phyloP scores from a whole-genome alignment of 1,140 invertebrate species.

The Pollicipes pollicipes region DNA sequence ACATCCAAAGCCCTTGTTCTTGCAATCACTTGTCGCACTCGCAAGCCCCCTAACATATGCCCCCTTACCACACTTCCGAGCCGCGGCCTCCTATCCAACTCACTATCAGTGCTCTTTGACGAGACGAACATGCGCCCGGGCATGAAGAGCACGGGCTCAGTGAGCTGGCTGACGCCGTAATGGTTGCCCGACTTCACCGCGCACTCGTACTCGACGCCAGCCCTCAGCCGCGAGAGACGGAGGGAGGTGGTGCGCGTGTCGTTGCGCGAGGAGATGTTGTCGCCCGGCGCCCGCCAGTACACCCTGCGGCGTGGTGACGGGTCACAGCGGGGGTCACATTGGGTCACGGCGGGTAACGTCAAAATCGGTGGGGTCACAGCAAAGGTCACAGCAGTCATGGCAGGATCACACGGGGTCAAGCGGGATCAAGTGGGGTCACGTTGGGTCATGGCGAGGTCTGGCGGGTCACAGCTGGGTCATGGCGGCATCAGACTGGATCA shows the following conservation, averaged over 20 bases:
- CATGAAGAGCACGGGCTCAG: slow-evolving; percentile 48
- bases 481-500: no score
- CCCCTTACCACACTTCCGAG: slow-evolving; percentile 20
- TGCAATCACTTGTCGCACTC: no score
- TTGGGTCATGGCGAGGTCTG: no score
- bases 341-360: no score
- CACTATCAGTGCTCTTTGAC: slow-evolving; percentile 34
- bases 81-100: no score
- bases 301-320: slow-evolving; percentile 26
- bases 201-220: slow-evolving; percentile 52
- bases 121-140: slow-evolving; percentile 48
- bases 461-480: no score
- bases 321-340: no score
- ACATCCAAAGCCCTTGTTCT: slow-evolving; percentile 11
- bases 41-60: no score
- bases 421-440: no score
- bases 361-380: no score
- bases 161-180: slow-evolving; percentile 52
- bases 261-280: slow-evolving; percentile 37
- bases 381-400: no score
- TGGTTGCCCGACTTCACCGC: slow-evolving; percentile 63
- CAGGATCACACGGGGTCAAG: no score
- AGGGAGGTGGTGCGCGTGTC: slow-evolving; percentile 51
- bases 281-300: slow-evolving; percentile 31
- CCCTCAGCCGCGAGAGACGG: slow-evolving; percentile 44